Base-by-base conservation (phyloP, 2,113 vertebrate genomes). In the Podarcis raffonei region DNA sequence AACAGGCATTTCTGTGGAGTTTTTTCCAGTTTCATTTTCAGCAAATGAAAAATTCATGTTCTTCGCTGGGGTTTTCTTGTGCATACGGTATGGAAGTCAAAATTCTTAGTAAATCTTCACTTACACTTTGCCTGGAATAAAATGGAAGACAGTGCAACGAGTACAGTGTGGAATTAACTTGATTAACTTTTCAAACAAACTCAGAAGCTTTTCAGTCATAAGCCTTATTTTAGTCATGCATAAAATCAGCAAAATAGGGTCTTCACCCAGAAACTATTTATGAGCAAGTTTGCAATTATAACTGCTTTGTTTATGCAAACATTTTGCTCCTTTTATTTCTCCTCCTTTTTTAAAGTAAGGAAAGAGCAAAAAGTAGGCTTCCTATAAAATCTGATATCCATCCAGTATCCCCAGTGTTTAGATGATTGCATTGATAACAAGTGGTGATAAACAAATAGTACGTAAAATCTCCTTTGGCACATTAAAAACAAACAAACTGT, bases 11-110 rank as follows among this genome's bases (percentile, higher is more conserved):
- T 86, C 92, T 9, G 92, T 94, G 78, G 78, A 77, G 62, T 83
- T 88, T 91, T n/a, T 88, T 22, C 0, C 2, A 88, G 22, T 87
- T 4, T 81, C 37, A 8, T 90, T 96, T 53, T 74, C 72, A 6
- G 85, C 0, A 37, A 90, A 79, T 66, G 32, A 91, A 82, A 1
- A 35, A 62, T 90, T 89, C 86, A 76, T 81, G 81, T 84, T 96
- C n/a, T 20, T 96, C 80, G 1, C 32, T 42, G 69, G 23, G 72
- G 65, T 68, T 87, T 86, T 94, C 81, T 84, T 89, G 91, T 89
- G 74, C 91, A 89, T 77, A 88, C 23, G 25, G 86, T 92, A 83
- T 91, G 86, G 39, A 95, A 91, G 80, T 12, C 79, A 71, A 91
- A 92, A 85, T 72, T 77, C 78, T 74, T 81, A 82, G 88, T 79